A percentile compares a stretch with the other conserved stretches of the same genome.
Evolutionary conservation across 2,797 vertebrate species (phyloP).

Genomic region (Cyprinella venusta): DNA sequence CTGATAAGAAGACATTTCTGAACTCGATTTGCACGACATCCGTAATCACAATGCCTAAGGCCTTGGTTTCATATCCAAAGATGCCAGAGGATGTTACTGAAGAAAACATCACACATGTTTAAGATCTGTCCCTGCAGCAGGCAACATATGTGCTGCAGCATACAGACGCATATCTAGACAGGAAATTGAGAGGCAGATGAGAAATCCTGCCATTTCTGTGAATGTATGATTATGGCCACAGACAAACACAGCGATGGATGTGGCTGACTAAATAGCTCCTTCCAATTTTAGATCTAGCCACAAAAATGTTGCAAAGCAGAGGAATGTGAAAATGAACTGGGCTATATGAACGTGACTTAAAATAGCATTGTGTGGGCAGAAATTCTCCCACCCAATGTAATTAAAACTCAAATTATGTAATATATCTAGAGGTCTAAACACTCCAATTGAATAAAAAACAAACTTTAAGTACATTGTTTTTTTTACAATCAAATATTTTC

Average conservation of each 20-base stretch:
- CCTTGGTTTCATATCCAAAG: slow-evolving; percentile 30
- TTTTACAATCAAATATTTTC: neutral
- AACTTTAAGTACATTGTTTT: neutral
- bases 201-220: slow-evolving; percentile 57
- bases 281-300: slow-evolving; percentile 63
- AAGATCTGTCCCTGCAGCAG: neutral
- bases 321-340: slow-evolving; percentile 38
- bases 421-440: slow-evolving; percentile 4
- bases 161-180: slow-evolving; percentile 19
- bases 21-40: neutral
- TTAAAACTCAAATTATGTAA: slow-evolving; percentile 44
- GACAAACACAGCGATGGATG: slow-evolving; percentile 47
- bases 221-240: slow-evolving; percentile 58
- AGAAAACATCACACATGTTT: slow-evolving; percentile 14
- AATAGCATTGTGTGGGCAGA: slow-evolving; percentile 40
- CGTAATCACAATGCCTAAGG: slow-evolving; percentile 17
- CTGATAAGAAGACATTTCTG: no score
- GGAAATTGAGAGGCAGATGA: slow-evolving; percentile 49
- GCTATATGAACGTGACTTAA: slow-evolving; percentile 12
- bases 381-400: slow-evolving; percentile 18
- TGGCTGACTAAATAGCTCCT: slow-evolving; percentile 62
- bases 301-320: slow-evolving; percentile 50
- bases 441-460: neutral
- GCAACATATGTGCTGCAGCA: slow-evolving; percentile 16
- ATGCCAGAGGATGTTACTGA: slow-evolving; percentile 8